phyloP scores from a whole-genome alignment of 2,113 vertebrate genomes.

The Chinchilla lanigera region DNA sequence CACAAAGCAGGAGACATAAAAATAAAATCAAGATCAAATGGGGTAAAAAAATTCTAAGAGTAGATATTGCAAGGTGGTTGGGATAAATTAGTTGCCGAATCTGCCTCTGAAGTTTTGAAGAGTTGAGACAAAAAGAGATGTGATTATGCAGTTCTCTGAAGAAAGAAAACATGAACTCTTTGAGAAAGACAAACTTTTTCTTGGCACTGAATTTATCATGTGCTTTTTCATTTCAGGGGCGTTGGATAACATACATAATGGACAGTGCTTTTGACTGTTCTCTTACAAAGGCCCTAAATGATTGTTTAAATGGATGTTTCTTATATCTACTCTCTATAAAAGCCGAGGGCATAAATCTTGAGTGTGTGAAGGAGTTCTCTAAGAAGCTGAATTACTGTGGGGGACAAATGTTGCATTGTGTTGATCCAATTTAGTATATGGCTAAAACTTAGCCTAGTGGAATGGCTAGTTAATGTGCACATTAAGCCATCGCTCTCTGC shows the following conservation, averaged over 20 bases:
- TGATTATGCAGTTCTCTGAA: slow-evolving; percentile 3
- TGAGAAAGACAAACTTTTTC: slow-evolving; percentile 65
- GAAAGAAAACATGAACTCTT: slow-evolving; percentile 41
- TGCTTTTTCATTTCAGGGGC: slow-evolving; percentile 32
- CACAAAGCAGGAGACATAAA: slow-evolving; percentile 52
- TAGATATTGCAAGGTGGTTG: slow-evolving; percentile 20
- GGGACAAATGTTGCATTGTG: slow-evolving; percentile 74
- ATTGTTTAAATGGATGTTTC: slow-evolving; percentile 68
- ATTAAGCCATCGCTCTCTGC: slow-evolving; percentile 55
- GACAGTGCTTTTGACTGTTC: slow-evolving; percentile 32
- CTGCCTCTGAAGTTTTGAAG: slow-evolving; percentile 58
- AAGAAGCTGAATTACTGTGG: slow-evolving; percentile 43
- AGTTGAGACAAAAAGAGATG: slow-evolving; percentile 31
- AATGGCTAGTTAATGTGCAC: slow-evolving; percentile 58
- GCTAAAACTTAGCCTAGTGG: neutral
- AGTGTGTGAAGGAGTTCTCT: slow-evolving; percentile 66
- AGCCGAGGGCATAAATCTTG: slow-evolving; percentile 62
- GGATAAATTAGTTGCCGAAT: slow-evolving; percentile 25
- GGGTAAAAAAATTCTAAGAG: slow-evolving; percentile 50
- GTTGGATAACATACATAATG: slow-evolving; percentile 28
- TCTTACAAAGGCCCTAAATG: slow-evolving; percentile 37
- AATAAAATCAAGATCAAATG: slow-evolving; percentile 72
- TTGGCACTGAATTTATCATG: slow-evolving; percentile 45
- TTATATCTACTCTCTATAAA: slow-evolving; percentile 27
- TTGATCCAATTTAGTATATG: slow-evolving; percentile 43